Percentiles rank a stretch among this genome's conserved stretches.
These are phyloP conservation scores for Crepidodera aurea DNA, from an alignment of 2,888 invertebrate genomes.

Conservation along the genomic window DNA sequence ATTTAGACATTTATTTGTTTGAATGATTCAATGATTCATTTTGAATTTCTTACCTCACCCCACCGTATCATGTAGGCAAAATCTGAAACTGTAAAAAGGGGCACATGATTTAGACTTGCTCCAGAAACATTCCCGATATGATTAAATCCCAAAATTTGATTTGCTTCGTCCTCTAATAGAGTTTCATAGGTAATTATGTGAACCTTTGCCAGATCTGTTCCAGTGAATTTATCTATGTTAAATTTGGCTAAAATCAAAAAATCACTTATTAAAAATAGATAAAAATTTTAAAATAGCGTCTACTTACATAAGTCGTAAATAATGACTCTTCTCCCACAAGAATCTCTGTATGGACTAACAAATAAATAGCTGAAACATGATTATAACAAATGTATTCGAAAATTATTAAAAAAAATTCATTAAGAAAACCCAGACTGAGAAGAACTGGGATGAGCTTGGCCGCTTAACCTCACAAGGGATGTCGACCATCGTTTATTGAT, in stretches of 20 bases:
- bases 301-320: constrained; percentile 59
- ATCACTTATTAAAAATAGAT: background rate
- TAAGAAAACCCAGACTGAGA: no score
- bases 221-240: constrained; percentile 71
- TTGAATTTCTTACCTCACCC: constrained; percentile 78
- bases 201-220: constrained; percentile 75
- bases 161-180: constrained; percentile 76
- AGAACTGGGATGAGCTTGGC: no score
- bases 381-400: no score
- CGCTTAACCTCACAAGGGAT: no score
- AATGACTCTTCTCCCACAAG: constrained; percentile 76
- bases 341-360: constrained; percentile 77
- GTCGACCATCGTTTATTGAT: no score
- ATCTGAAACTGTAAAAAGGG: constrained; percentile 77
- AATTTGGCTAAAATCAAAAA: constrained; percentile 66
- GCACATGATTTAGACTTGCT: constrained; percentile 70
- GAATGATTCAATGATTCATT: no score
- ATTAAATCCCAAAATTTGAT: constrained; percentile 78
- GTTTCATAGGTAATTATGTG: constrained; percentile 79
- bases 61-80: constrained; percentile 75
- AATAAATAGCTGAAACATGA: constrained; percentile 72
- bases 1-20: no score
- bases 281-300: background rate
- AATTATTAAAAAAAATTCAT: no score
- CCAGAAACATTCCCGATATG: constrained; percentile 76